These are phyloP conservation scores for Moxostoma hubbsi DNA, from an alignment of 2,797 vertebrate species.

Conservation along the genomic window DNA sequence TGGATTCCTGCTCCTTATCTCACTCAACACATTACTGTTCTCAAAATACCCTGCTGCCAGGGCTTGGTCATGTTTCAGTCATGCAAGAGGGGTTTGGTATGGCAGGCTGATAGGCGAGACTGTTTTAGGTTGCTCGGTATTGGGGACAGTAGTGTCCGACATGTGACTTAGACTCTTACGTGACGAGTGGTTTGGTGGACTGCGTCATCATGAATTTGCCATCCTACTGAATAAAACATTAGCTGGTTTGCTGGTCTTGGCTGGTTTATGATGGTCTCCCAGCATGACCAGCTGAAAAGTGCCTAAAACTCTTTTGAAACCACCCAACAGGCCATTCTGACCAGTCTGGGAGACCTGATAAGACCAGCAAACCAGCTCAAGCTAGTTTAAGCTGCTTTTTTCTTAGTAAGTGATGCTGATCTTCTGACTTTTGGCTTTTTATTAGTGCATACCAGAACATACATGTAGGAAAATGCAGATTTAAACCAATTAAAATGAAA, in stretches of 20 bases:
- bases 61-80: constrained; percentile 60
- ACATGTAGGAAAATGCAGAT: neutral
- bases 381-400: no score
- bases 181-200: neutral
- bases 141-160: constrained; percentile 19
- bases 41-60: constrained; percentile 61
- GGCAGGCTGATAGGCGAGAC: constrained; percentile 60
- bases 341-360: no score
- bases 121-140: constrained; percentile 46
- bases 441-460: no score
- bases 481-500: neutral
- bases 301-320: no score
- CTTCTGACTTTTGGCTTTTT: no score
- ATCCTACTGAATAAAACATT: no score
- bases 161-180: constrained; percentile 10
- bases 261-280: no score
- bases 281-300: no score
- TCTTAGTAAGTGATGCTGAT: no score
- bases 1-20: constrained; percentile 67
- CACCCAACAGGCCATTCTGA: no score
- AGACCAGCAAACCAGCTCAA: no score
- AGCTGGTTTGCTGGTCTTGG: no score
- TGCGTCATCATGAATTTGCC: neutral
- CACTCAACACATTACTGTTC: constrained; percentile 61
- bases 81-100: constrained; percentile 60